Conservation (phyloP, 2,113 vertebrate species). For the Myiozetetes cayanensis region DNA sequence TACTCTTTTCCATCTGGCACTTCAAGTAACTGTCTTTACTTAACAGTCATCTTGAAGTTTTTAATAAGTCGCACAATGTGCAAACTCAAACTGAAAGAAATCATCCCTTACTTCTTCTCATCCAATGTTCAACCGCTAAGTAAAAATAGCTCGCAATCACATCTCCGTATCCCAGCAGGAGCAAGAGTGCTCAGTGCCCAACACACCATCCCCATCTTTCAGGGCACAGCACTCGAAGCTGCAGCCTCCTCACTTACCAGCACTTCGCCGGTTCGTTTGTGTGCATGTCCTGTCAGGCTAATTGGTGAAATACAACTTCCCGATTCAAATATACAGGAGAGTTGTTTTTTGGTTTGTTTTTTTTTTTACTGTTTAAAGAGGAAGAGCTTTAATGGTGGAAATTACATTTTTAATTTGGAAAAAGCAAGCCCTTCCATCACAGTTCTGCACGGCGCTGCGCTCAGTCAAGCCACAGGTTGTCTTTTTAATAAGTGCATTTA, state of each 20-base stretch:
- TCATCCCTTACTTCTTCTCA: not conserved
- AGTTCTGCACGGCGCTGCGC: rapidly evolving
- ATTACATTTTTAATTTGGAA: not conserved
- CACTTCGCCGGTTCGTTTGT: not conserved
- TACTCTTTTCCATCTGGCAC: constrained; percentile 56
- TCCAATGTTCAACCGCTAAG: constrained; percentile 25
- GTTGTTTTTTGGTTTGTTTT: not conserved
- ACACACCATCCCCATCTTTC: not conserved
- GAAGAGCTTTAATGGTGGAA: not conserved
- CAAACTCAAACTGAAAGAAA: constrained; percentile 42
- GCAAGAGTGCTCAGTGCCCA: not conserved
- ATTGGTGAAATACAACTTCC: not conserved
- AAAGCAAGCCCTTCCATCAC: not conserved
- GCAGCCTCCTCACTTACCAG: not conserved
- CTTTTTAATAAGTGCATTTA: not conserved
- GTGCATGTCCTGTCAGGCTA: not conserved
- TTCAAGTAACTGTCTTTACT: constrained; percentile 52
- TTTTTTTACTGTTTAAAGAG: not conserved
- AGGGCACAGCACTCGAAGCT: not conserved
- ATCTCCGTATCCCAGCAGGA: not conserved
- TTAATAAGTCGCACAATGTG: constrained; percentile 7
- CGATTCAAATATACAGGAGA: not conserved
- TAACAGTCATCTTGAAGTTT: constrained; percentile 43
- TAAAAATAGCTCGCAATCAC: not conserved
- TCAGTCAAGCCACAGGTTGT: not conserved